Evolutionary conservation across 1,140 invertebrate genomes (phyloP), one percentile per base, ranked within the genome.

Genomic region (Paracyclopina nana): DNA sequence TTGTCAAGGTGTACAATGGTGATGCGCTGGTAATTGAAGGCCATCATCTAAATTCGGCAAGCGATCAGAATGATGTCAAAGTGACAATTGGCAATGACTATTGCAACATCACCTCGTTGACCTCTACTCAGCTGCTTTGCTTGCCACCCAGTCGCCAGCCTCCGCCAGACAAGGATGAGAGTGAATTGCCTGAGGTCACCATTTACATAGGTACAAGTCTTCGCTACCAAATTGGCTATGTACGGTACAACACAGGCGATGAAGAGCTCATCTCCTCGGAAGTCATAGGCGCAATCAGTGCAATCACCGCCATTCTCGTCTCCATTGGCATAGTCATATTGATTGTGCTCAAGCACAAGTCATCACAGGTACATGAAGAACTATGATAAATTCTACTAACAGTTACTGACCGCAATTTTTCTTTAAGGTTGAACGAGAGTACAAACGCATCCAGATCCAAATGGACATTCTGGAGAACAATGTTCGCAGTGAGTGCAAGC

Each of bases 401-500:
- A n/a, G n/a, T n/a, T n/a, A n/a, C n/a, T n/a, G n/a, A n/a, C n/a
- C n/a, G n/a, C n/a, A n/a, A n/a, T n/a, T n/a, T n/a, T n/a, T n/a
- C n/a, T n/a, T n/a, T n/a, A n/a, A n/a, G n/a, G 87, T 88, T 1
- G 87, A 95, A 64, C 67, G 88, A 31, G 88, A 94, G 62, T 95
- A 94, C 64, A 92, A 91, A 64, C 75, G 91, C 26, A 94, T 98
- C 62, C 91, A 97, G 66, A 88, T 96, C 58, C 91, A 98, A 67
- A 94, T 98, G 83, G 92, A 97, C 57, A 95, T 88, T n/a, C 68
- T 97, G 38, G 92, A 98, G 64, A 92, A 86, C 60, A 95, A 94
- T 64, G 91, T 98, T 0, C 72, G 92, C 43, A 82, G 88, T 57
- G 94, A 97, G 65, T 97, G 92, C 63, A 95, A 96, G 68, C 81